Conservation (phyloP, 2,113 vertebrate species). For the Corythornis madagascariensis region DNA sequence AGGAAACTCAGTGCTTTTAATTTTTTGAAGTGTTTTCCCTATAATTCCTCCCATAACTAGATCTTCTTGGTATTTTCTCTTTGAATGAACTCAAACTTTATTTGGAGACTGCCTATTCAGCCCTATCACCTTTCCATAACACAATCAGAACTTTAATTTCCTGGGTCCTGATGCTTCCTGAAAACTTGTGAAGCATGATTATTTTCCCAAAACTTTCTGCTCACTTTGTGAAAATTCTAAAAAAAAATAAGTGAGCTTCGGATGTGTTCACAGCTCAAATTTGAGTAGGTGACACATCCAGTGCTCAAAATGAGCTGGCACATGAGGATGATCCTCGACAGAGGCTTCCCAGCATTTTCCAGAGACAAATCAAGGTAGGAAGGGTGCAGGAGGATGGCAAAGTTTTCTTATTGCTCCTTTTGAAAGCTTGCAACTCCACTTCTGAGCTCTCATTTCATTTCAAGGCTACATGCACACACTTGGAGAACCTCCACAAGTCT, state of each 20-base stretch:
- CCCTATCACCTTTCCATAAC: neutral
- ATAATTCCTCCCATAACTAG: neutral
- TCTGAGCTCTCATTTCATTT: neutral
- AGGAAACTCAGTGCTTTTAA: neutral
- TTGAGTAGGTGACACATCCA: neutral
- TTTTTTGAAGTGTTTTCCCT: neutral
- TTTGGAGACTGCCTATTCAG: neutral
- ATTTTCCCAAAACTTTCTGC: neutral
- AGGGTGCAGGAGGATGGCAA: neutral
- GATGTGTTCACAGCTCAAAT: neutral
- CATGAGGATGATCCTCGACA: neutral
- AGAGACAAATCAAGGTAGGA: neutral
- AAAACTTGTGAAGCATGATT: neutral
- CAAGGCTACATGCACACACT: rapidly evolving
- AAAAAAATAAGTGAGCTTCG: neutral
- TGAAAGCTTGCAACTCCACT: neutral
- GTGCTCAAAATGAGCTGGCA: neutral
- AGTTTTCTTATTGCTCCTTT: neutral
- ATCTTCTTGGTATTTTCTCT: neutral
- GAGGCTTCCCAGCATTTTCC: neutral
- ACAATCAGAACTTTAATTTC: neutral
- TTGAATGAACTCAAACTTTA: neutral
- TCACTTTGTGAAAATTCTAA: neutral
- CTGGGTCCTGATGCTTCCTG: neutral
- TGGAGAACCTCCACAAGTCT: neutral